Evolutionary conservation across 2,797 vertebrate species (phyloP).

Genomic region (Ficedula albicollis): DNA sequence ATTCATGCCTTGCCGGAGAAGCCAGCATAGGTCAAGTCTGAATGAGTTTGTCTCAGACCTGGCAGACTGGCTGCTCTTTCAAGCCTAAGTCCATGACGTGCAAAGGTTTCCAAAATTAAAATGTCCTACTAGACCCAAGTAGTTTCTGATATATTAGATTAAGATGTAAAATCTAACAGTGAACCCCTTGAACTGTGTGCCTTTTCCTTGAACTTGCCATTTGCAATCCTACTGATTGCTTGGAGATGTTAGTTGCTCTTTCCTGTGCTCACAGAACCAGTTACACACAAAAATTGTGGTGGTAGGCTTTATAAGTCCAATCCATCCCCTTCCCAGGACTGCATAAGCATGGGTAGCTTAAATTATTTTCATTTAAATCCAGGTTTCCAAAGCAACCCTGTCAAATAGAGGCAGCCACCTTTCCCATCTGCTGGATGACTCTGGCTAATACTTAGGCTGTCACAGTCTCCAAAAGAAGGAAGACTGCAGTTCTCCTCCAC

Average conservation of each 20-base stretch:
- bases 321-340: neutral
- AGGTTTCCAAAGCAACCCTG: conserved; percentile 27
- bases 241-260: neutral
- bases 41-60: conserved; percentile 43
- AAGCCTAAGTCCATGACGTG: neutral
- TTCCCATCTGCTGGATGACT: neutral
- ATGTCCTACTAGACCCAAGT: neutral
- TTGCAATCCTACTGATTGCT: neutral
- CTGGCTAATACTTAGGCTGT: conserved; percentile 28
- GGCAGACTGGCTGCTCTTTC: neutral
- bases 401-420: neutral
- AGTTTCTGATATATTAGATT: neutral
- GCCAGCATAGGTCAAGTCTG: conserved; percentile 49
- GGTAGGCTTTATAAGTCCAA: neutral
- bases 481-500: neutral
- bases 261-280: neutral
- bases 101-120: neutral
- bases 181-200: neutral
- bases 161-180: neutral
- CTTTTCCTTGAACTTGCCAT: neutral
- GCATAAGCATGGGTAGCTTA: neutral
- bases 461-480: neutral
- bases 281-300: neutral
- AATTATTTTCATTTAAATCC: conserved; percentile 3
- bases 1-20: conserved; percentile 64